phyloP scores from a whole-genome alignment of 2,888 invertebrate species.

The Coremacera marginata region DNA sequence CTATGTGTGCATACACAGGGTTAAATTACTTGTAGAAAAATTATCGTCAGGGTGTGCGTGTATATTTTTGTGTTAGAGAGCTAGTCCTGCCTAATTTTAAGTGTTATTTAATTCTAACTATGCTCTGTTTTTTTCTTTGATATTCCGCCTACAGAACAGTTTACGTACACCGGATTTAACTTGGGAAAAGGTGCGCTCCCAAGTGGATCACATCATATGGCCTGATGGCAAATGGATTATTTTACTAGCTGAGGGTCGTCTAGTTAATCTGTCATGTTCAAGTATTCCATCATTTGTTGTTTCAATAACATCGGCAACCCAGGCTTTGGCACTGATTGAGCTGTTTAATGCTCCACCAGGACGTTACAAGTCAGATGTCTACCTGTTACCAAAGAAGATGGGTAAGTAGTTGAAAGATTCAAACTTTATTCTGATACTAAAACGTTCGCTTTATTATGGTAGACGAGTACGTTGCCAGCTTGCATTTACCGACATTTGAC shows the following conservation, averaged over 20 bases:
- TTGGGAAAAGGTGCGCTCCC: constrained; percentile 97
- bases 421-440: constrained; percentile 68
- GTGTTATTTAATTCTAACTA: not conserved
- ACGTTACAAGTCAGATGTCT: constrained; percentile 96
- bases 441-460: not conserved
- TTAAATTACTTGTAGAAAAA: too few species aligned
- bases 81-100: too few species aligned
- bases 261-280: constrained; percentile 96
- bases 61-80: not conserved
- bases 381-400: constrained; percentile 98
- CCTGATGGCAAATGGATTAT: constrained; percentile 96
- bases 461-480: constrained; percentile 95
- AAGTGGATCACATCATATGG: constrained; percentile 99
- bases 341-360: constrained; percentile 95
- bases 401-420: constrained; percentile 70
- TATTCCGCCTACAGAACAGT: constrained; percentile 72
- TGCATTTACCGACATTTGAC: constrained; percentile 97
- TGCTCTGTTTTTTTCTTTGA: not conserved
- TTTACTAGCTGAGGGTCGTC: constrained; percentile 91
- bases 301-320: constrained; percentile 96
- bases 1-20: too few species aligned
- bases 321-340: constrained; percentile 96
- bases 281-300: constrained; percentile 98
- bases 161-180: constrained; percentile 93
- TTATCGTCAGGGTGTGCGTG: too few species aligned